A percentile compares a stretch with the other conserved stretches of the same genome.
These are phyloP conservation scores for Proteles cristata DNA, from an alignment of 2,113 vertebrate species.

Conservation along the genomic window DNA sequence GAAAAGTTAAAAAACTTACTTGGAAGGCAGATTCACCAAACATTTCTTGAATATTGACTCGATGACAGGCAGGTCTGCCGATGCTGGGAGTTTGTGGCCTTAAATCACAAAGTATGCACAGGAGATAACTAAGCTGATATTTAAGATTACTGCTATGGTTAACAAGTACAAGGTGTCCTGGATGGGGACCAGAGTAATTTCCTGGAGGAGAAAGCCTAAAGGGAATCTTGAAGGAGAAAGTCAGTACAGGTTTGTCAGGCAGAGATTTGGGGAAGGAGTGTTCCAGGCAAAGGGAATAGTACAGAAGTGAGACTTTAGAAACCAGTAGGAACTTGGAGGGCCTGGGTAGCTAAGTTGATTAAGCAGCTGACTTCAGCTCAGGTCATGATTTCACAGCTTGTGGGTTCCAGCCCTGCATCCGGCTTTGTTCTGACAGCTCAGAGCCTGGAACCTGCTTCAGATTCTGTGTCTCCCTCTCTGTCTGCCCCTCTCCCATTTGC, in stretches of 20 bases:
- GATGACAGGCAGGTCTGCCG: background rate
- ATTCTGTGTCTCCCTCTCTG: too few relatives aligned
- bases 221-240: background rate
- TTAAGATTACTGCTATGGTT: background rate
- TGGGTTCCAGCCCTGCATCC: too few relatives aligned
- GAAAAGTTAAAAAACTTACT: background rate
- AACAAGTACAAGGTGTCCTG: background rate
- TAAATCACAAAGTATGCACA: background rate
- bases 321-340: background rate
- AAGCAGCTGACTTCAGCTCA: too few relatives aligned
- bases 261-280: background rate
- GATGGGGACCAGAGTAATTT: background rate
- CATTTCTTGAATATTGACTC: background rate
- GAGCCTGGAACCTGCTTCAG: too few relatives aligned
- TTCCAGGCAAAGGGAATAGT: background rate
- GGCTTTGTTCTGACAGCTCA: too few relatives aligned
- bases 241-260: background rate
- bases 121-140: background rate
- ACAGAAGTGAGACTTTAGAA: background rate
- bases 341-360: too few relatives aligned
- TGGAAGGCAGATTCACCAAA: background rate
- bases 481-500: too few relatives aligned
- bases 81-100: background rate
- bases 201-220: background rate
- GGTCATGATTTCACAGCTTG: too few relatives aligned